A percentile compares a stretch with the other conserved stretches of the same genome.
Evolutionary conservation across 2,113 vertebrate species (phyloP).

Genomic region (Henicopernis longicauda): DNA sequence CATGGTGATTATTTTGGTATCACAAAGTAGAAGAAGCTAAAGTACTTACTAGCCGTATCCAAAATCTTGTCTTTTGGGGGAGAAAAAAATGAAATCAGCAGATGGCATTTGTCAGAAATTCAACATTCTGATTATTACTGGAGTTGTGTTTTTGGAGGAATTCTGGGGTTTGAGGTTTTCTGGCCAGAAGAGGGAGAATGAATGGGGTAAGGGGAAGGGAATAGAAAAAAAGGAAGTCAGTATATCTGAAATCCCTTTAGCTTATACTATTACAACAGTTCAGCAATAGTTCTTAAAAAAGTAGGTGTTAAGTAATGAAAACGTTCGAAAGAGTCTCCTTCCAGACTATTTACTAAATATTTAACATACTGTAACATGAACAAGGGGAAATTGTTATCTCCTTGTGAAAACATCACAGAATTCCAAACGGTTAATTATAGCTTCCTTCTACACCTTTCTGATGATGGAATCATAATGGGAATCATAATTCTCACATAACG

Average conservation of each 20-base stretch:
- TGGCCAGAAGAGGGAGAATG: neutral
- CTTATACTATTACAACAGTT: neutral
- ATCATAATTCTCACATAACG: neutral
- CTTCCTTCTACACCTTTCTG: neutral
- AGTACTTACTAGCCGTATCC: slow-evolving; percentile 73
- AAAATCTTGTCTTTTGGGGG: slow-evolving; percentile 70
- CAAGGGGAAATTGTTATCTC: neutral
- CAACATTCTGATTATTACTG: slow-evolving; percentile 70
- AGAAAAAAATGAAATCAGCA: slow-evolving; percentile 65
- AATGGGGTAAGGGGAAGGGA: neutral
- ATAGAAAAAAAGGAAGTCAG: neutral
- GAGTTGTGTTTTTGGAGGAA: slow-evolving; percentile 17
- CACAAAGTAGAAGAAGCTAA: slow-evolving; percentile 73
- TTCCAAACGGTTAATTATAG: neutral
- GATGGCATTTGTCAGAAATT: slow-evolving; percentile 79
- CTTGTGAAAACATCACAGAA: neutral
- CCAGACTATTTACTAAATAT: slow-evolving; percentile 36
- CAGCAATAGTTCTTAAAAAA: neutral
- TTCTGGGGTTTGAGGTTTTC: slow-evolving; percentile 27
- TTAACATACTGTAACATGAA: neutral
- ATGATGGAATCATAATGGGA: neutral
- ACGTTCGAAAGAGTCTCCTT: neutral
- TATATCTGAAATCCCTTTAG: slow-evolving; percentile 28
- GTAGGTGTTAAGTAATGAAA: neutral
- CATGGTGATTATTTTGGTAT: slow-evolving; percentile 80